Percentiles rank a stretch among this genome's conserved stretches.
Evolutionary conservation across 2,888 invertebrate genomes (phyloP).

Genomic region (Cremastinae sp.): DNA sequence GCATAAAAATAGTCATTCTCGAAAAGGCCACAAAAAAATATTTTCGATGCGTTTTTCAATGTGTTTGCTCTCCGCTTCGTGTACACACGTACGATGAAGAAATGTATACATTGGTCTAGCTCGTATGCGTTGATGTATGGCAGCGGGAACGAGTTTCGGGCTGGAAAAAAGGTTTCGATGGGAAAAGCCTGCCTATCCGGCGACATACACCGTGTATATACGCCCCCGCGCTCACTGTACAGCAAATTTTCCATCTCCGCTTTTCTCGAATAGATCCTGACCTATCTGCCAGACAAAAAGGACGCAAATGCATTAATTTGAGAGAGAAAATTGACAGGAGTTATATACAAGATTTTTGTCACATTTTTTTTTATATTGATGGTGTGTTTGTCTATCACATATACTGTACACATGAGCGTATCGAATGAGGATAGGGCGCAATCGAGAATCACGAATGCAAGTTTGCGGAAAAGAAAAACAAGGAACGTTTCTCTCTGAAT

Average conservation of each 20-base stretch:
- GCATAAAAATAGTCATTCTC: constrained; percentile 62
- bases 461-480: too few species aligned
- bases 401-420: too few species aligned
- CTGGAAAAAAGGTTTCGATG: constrained; percentile 29
- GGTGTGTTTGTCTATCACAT: too few species aligned
- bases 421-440: not conserved
- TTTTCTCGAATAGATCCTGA: not conserved
- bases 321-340: not conserved
- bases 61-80: constrained; percentile 12
- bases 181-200: constrained; percentile 19
- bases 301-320: not conserved
- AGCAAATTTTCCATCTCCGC: constrained; percentile 59
- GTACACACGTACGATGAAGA: not conserved
- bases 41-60: constrained; percentile 28
- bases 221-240: constrained; percentile 57
- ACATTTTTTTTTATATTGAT: too few species aligned
- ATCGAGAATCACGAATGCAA: too few species aligned
- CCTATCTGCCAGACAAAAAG: not conserved
- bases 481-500: too few species aligned
- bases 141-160: constrained; percentile 9
- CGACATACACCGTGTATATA: too few species aligned
- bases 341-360: too few species aligned
- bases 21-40: constrained; percentile 50
- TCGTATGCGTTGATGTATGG: not conserved
- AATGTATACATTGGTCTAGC: constrained; percentile 8